phyloP scores from a whole-genome alignment of 2,888 invertebrate species.

The Megastigmus dorsalis region DNA sequence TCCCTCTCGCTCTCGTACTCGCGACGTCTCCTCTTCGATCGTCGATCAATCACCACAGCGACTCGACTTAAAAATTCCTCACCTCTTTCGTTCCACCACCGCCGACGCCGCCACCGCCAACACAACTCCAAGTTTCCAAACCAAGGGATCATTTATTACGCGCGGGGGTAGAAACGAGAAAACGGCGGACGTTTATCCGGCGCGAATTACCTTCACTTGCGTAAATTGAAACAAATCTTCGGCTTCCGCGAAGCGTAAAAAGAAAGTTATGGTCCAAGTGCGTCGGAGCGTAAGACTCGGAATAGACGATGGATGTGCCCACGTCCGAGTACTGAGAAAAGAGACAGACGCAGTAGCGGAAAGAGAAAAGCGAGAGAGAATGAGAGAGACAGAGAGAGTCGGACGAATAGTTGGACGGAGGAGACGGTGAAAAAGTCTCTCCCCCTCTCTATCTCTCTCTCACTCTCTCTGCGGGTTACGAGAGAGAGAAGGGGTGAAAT shows the following conservation, averaged over 20 bases:
- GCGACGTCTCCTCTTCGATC: slow-evolving; percentile 13
- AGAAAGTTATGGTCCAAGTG: slow-evolving; percentile 58
- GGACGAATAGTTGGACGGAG: slow-evolving; percentile 12
- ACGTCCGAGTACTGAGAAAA: neutral
- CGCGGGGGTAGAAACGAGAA: neutral
- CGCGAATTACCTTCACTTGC: slow-evolving; percentile 56
- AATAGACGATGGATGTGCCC: slow-evolving; percentile 58
- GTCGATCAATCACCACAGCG: slow-evolving; percentile 13
- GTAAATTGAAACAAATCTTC: slow-evolving; percentile 60
- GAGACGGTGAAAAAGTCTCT: too few relatives aligned
- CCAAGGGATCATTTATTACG: slow-evolving; percentile 23
- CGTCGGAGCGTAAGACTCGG: slow-evolving; percentile 57
- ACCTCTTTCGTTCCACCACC: neutral
- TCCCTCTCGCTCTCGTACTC: too few relatives aligned
- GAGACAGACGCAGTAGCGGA: too few relatives aligned
- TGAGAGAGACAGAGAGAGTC: neutral
- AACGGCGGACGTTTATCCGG: slow-evolving; percentile 43
- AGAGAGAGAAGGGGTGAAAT: slow-evolving; percentile 2
- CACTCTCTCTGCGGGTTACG: too few relatives aligned
- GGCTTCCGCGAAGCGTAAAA: slow-evolving; percentile 55
- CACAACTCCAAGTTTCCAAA: neutral
- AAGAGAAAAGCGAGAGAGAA: neutral
- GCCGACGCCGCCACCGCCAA: neutral
- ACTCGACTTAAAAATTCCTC: slow-evolving; percentile 7
- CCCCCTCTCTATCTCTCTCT: too few relatives aligned